Conservation (phyloP, 2,113 vertebrate species). For the Lepisosteus oculatus region DNA sequence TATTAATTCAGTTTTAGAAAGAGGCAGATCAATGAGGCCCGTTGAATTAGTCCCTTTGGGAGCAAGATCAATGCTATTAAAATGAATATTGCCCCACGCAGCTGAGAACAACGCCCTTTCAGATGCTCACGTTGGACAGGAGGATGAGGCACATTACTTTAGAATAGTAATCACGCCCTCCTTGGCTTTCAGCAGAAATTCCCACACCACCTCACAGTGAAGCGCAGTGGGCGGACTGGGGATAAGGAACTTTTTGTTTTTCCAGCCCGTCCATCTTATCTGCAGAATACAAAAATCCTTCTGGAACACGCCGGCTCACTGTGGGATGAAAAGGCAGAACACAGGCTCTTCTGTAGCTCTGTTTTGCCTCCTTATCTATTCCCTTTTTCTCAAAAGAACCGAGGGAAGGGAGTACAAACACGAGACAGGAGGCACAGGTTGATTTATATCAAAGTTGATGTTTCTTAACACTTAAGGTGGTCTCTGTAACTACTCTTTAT, state of each 20-base stretch:
- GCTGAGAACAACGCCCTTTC: constrained; percentile 33
- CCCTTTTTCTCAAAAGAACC: too few species aligned
- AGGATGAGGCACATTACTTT: constrained; percentile 32
- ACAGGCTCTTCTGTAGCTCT: too few species aligned
- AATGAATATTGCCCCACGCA: constrained; percentile 42
- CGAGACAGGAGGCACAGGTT: too few species aligned
- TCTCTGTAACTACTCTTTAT: too few species aligned
- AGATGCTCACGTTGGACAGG: constrained; percentile 37
- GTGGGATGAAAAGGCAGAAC: too few species aligned
- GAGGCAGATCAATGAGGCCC: constrained; percentile 48
- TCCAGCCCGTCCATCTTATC: too few species aligned
- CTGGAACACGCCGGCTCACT: too few species aligned
- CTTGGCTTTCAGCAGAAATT: constrained; percentile 24
- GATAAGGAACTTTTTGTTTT: constrained; percentile 5
- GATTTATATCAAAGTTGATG: too few species aligned
- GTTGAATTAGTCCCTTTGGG: constrained; percentile 40
- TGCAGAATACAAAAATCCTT: too few species aligned
- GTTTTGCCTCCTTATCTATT: too few species aligned
- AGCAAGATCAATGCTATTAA: constrained; percentile 54
- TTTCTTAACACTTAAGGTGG: too few species aligned
- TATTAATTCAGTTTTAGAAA: constrained; percentile 42
- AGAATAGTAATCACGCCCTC: constrained; percentile 25
- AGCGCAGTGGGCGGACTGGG: background rate
- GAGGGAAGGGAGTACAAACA: too few species aligned
- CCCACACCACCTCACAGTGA: constrained; percentile 14